Conservation (phyloP, 2,113 vertebrate genomes). For the Oncorhynchus mykiss region DNA sequence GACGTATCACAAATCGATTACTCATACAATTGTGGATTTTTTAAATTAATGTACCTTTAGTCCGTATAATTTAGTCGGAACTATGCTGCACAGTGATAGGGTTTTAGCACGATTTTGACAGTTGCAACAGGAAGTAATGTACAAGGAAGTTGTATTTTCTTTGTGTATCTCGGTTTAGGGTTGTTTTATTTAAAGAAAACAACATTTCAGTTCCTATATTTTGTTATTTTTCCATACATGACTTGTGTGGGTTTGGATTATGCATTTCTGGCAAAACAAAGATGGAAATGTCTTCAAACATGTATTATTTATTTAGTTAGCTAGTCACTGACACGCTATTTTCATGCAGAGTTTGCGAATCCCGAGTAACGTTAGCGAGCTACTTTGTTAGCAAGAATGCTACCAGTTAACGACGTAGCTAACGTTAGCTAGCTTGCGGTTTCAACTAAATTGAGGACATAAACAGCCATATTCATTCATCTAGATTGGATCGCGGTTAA, state of each 20-base stretch:
- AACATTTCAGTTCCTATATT: conserved; percentile 45
- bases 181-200: conserved; percentile 73
- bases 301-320: conserved; percentile 24
- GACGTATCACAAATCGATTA: no score
- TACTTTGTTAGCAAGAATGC: conserved; percentile 6
- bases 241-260: conserved; percentile 48
- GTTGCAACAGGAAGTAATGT: conserved; percentile 75
- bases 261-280: conserved; percentile 53
- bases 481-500: conserved; percentile 1
- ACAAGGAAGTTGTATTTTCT: conserved; percentile 81
- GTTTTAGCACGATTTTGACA: conserved; percentile 64
- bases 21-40: no score
- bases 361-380: conserved; percentile 35
- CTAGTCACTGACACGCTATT: conserved; percentile 46
- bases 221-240: conserved; percentile 13
- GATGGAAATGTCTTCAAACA: conserved; percentile 16
- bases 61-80: conserved; percentile 58
- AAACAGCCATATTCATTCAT: conserved; percentile 5
- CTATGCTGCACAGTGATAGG: conserved; percentile 36
- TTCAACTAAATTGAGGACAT: conserved; percentile 16
- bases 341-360: conserved; percentile 52
- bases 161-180: conserved; percentile 79
- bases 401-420: conserved; percentile 14
- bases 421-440: conserved; percentile 17
- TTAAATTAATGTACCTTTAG: background rate